phyloP scores from a whole-genome alignment of 2,113 vertebrate genomes.

The Hyla sarda region DNA sequence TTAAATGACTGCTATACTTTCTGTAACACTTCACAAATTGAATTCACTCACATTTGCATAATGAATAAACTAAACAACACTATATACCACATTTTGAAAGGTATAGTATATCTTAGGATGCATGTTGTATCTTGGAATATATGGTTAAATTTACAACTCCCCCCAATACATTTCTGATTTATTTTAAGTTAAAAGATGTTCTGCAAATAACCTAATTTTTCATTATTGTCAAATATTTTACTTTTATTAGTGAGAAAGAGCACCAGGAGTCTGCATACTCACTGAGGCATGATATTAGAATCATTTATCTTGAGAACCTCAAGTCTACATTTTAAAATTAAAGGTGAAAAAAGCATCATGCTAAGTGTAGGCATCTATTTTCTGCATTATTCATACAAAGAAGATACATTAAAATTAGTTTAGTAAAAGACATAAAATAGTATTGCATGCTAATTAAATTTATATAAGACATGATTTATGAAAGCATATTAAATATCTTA shows the following conservation, averaged over 20 bases:
- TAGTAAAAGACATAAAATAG: constrained; percentile 6
- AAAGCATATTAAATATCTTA: neutral
- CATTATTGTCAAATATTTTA: constrained; percentile 59
- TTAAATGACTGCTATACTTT: neutral
- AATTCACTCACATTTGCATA: neutral
- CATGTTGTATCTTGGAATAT: neutral
- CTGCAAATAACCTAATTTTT: constrained; percentile 59
- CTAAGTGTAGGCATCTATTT: constrained; percentile 57
- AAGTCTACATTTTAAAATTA: constrained; percentile 63
- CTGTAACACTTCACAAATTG: neutral
- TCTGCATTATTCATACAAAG: constrained; percentile 22
- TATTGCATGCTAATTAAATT: neutral
- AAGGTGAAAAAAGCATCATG: constrained; percentile 50
- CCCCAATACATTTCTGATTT: constrained; percentile 12
- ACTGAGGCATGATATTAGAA: constrained; percentile 66
- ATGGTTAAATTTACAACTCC: neutral
- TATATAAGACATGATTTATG: neutral
- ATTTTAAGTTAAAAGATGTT: constrained; percentile 46
- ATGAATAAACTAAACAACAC: neutral
- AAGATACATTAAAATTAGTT: neutral
- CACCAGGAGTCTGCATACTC: constrained; percentile 59
- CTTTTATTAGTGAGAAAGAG: constrained; percentile 61
- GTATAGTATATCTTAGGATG: neutral
- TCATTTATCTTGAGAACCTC: constrained; percentile 63
- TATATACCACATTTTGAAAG: neutral